Percentiles rank a stretch among this genome's conserved stretches.
phyloP scores from a whole-genome alignment of 2,113 vertebrate genomes.

The Laterallus jamaicensis region DNA sequence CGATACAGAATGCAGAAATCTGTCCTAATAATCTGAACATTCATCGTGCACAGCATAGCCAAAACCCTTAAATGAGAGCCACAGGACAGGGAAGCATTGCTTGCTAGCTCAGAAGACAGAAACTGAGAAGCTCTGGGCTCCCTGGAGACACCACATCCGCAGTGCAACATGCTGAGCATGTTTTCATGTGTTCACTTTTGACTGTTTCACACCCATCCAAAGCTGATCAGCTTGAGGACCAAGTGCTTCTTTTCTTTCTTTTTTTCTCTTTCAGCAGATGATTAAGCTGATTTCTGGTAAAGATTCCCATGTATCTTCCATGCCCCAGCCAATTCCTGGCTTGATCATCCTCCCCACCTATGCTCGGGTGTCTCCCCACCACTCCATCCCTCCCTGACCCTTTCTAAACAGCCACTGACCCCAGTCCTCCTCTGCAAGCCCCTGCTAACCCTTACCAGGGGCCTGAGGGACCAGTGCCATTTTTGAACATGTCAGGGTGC shows the following conservation, averaged over 20 bases:
- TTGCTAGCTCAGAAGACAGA: not conserved
- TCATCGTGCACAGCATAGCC: not conserved
- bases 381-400: fast-evolving
- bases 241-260: not conserved
- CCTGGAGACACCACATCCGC: not conserved
- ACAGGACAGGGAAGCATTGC: not conserved
- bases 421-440: fast-evolving
- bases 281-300: not conserved
- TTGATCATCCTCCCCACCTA: not conserved
- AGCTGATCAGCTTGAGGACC: not conserved
- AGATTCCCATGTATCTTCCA: not conserved
- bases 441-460: not conserved
- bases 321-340: fast-evolving
- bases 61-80: not conserved
- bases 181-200: not conserved
- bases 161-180: not conserved
- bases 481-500: not conserved
- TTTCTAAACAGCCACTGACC: not conserved
- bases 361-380: fast-evolving
- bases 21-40: not conserved
- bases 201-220: not conserved
- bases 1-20: not conserved
- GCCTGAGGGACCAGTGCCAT: fast-evolving
- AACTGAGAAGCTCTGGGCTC: not conserved
- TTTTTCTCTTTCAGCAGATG: not conserved